Evolutionary conservation across 1,140 invertebrate species (phyloP).

Genomic region (Drosophila melanogaster): Release_6_plus_ISO1_MT NT_037436.4:11635001-11635500

Average conservation of each 20-base stretch:
- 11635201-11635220: too few relatives aligned
- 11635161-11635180: conserved; percentile 75
- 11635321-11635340: too few relatives aligned
- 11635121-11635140: conserved; percentile 72
- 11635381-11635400: too few relatives aligned
- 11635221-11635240: not conserved
- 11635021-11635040: conserved; percentile 22
- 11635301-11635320: too few relatives aligned
- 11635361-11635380: too few relatives aligned
- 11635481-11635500: not conserved
- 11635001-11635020: conserved; percentile 8
- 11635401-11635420: too few relatives aligned
- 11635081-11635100: conserved; percentile 9
- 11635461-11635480: not conserved
- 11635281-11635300: too few relatives aligned
- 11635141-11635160: conserved; percentile 84
- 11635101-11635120: conserved; percentile 70
- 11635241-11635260: conserved; percentile 1
- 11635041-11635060: conserved; percentile 35
- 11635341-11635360: too few relatives aligned
- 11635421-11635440: not conserved
- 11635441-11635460: not conserved
- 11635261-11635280: not conserved
- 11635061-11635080: conserved; percentile 55
- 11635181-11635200: conserved; percentile 72